A percentile compares a stretch with the other conserved stretches of the same genome.
Conservation (phyloP, 2,888 invertebrate species). For the Athetis lepigone region DNA sequence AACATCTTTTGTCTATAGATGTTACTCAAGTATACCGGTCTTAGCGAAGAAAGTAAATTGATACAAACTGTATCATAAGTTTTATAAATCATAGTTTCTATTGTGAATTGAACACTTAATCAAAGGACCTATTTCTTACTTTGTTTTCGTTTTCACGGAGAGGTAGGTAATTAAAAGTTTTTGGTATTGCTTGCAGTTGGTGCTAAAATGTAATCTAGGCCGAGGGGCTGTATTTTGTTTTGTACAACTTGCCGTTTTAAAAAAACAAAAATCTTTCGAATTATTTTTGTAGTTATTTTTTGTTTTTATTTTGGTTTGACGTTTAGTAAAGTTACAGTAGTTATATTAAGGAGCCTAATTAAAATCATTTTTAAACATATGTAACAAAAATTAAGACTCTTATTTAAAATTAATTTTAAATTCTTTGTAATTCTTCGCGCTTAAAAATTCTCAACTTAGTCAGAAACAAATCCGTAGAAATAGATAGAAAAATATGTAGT, state of each 20-base stretch:
- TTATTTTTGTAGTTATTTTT: neutral
- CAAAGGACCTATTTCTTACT: neutral
- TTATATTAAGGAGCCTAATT: too few relatives aligned
- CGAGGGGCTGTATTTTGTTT: neutral
- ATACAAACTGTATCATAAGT: too few relatives aligned
- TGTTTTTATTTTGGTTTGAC: neutral
- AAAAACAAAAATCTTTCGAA: too few relatives aligned
- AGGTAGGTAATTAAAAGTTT: neutral
- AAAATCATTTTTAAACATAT: too few relatives aligned
- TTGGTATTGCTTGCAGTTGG: neutral
- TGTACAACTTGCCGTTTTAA: too few relatives aligned
- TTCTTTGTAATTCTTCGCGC: conserved; percentile 2
- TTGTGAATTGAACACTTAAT: neutral
- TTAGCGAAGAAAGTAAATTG: too few relatives aligned
- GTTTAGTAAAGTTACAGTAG: too few relatives aligned
- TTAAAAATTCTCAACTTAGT: conserved; percentile 19
- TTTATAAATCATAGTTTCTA: too few relatives aligned
- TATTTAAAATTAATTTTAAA: too few relatives aligned
- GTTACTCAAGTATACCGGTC: too few relatives aligned
- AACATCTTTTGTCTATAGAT: too few relatives aligned
- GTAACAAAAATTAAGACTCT: too few relatives aligned
- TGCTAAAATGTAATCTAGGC: neutral
- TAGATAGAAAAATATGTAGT: neutral
- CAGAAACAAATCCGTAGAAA: conserved; percentile 14
- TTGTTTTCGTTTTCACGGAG: neutral